Conservation (phyloP, 2,888 invertebrate species). For the Pristionchus exspectatus region DNA sequence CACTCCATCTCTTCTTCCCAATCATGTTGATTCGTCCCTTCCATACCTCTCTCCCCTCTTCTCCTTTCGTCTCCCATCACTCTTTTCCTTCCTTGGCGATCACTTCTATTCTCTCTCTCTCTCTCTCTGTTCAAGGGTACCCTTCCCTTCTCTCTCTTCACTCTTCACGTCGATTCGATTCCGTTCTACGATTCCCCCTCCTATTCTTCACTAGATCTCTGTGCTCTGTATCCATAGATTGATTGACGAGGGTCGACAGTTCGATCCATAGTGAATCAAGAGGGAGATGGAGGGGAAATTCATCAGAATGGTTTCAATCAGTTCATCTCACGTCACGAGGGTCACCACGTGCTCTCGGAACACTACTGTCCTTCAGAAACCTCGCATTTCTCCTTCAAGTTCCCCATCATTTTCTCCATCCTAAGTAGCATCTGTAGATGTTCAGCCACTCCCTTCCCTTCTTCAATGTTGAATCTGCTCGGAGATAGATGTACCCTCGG, state of each 20-base stretch:
- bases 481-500: not conserved
- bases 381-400: not conserved
- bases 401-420: not conserved
- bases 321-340: not conserved
- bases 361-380: not conserved
- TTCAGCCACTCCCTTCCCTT: not conserved
- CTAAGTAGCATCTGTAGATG: not conserved
- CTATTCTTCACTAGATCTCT: conserved; percentile 30
- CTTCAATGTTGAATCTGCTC: not conserved
- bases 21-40: conserved; percentile 35
- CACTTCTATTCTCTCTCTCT: not conserved
- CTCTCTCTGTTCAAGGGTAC: conserved; percentile 22
- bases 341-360: not conserved
- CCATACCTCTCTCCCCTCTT: not conserved
- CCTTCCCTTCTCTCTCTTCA: not conserved
- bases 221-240: not conserved
- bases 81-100: conserved; percentile 38
- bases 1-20: conserved; percentile 31
- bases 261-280: not conserved
- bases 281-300: not conserved
- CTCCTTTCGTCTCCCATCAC: not conserved
- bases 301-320: not conserved
- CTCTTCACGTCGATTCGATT: conserved; percentile 36
- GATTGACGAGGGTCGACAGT: not conserved
- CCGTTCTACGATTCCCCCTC: not conserved